Conservation (phyloP, 1,140 invertebrate genomes). For the Uloborus diversus region DNA sequence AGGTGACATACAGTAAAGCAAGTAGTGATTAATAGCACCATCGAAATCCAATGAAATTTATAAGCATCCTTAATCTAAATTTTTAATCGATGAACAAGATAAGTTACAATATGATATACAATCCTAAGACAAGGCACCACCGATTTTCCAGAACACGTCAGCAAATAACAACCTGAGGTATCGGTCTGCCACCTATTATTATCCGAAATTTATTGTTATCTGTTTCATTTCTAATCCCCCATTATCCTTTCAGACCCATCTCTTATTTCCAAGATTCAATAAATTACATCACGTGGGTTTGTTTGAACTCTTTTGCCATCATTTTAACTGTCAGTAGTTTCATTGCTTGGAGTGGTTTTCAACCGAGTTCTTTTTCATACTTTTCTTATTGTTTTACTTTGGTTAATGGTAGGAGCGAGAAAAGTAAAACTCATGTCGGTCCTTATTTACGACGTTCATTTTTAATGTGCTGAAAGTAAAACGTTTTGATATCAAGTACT, state of each 20-base stretch:
- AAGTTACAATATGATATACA: background rate
- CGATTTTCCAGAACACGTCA: background rate
- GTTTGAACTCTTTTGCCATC: conserved; percentile 30
- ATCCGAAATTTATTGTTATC: conserved; percentile 51
- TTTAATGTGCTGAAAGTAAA: no score
- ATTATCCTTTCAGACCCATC: conserved; percentile 3
- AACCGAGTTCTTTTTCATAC: conserved; percentile 29
- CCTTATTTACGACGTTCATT: no score
- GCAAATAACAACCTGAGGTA: background rate
- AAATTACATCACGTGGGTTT: conserved; percentile 24
- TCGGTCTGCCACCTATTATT: conserved; percentile 20
- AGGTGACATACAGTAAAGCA: no score
- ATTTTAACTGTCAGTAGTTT: conserved; percentile 42
- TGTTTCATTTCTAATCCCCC: conserved; percentile 44
- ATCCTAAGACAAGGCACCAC: background rate
- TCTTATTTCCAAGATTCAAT: conserved; percentile 9
- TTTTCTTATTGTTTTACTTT: conserved; percentile 35
- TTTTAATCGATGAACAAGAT: no score
- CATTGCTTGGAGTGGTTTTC: conserved; percentile 31
- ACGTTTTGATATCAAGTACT: no score
- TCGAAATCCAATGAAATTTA: no score
- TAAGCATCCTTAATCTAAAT: no score
- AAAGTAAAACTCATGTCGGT: no score
- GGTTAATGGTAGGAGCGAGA: no score
- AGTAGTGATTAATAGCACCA: no score